Percentiles rank a stretch among this genome's conserved stretches.
These are phyloP conservation scores for Pachydiplax longipennis DNA, from an alignment of 2,888 invertebrate genomes.

Conservation along the genomic window DNA sequence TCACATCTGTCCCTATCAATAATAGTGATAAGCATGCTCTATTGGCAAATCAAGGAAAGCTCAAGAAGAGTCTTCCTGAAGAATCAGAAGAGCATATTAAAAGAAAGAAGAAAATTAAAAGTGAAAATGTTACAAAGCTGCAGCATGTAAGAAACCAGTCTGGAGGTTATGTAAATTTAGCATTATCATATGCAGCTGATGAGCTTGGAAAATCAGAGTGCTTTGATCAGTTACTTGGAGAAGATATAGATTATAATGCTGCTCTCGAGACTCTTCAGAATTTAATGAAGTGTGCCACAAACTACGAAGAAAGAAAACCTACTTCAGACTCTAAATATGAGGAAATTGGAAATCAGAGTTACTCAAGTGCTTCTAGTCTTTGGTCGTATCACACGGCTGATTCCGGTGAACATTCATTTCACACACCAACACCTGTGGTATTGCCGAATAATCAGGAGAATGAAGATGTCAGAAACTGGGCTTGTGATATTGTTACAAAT, in stretches of 20 bases:
- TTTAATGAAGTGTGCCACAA: conserved; percentile 49
- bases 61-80: background rate
- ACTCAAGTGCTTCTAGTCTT: conserved; percentile 39
- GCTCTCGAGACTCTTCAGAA: conserved; percentile 49
- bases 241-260: conserved; percentile 49
- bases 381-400: conserved; percentile 48
- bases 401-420: conserved; percentile 29
- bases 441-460: background rate
- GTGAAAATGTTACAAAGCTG: background rate
- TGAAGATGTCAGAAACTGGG: background rate
- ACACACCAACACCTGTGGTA: background rate
- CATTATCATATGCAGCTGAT: conserved; percentile 49
- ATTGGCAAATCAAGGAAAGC: background rate
- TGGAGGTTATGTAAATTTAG: conserved; percentile 54
- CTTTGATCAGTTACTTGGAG: conserved; percentile 42
- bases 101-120: background rate
- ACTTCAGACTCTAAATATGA: background rate
- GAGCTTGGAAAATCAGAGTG: background rate
- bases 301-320: background rate
- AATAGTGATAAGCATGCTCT: background rate
- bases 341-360: conserved; percentile 21
- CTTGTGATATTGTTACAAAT: background rate
- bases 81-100: background rate
- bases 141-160: conserved; percentile 52
- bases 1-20: background rate